Percentiles rank a stretch among this genome's conserved stretches.
These are phyloP conservation scores for Volucella bombylans DNA, from an alignment of 2,888 invertebrate species.

Conservation along the genomic window DNA sequence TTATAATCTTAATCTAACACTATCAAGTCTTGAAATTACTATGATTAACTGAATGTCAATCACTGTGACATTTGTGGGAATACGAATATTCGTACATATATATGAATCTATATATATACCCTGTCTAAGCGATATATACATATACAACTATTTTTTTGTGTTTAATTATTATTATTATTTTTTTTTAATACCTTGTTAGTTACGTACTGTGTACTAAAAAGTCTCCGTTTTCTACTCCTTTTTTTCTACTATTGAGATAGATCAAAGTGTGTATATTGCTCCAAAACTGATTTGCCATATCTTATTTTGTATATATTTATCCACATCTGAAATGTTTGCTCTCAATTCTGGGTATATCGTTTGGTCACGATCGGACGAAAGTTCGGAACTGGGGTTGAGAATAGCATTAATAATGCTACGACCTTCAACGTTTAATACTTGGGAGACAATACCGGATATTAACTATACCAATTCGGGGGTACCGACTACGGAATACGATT, in stretches of 20 bases:
- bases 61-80: constrained; percentile 43
- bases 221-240: constrained; percentile 35
- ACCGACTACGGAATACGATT: no score
- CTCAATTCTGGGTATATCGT: no score
- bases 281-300: constrained; percentile 23
- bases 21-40: constrained; percentile 23
- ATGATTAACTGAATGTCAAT: constrained; percentile 27
- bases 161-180: constrained; percentile 8
- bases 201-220: constrained; percentile 42
- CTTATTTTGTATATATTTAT: no score
- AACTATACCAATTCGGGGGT: no score
- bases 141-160: constrained; percentile 44
- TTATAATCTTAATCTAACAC: background rate
- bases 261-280: constrained; percentile 38
- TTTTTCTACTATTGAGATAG: background rate
- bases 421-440: no score
- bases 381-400: no score
- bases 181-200: constrained; percentile 25
- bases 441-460: no score
- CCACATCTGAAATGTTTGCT: no score
- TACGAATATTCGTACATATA: constrained; percentile 8
- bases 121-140: constrained; percentile 65
- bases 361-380: no score
- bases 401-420: no score
- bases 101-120: constrained; percentile 36